Conservation (phyloP, 2,113 vertebrate species). For the Tringa solitaria region DNA sequence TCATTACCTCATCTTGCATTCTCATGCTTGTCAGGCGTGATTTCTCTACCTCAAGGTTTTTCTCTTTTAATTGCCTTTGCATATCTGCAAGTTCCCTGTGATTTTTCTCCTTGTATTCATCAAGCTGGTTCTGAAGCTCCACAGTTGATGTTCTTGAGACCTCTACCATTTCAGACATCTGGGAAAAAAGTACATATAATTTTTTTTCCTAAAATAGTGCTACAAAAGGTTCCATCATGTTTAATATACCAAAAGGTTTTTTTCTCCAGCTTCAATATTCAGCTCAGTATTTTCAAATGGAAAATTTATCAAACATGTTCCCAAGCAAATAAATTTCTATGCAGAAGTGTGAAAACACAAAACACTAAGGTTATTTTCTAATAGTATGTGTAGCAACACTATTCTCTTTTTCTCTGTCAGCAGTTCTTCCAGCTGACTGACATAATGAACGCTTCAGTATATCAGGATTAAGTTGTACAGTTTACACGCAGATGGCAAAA, state of each 20-base stretch:
- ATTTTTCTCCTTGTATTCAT: constrained; percentile 92
- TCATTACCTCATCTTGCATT: constrained; percentile 88
- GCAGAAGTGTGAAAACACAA: background rate
- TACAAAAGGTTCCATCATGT: background rate
- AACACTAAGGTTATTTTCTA: background rate
- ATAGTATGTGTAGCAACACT: background rate
- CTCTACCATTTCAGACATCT: constrained; percentile 90
- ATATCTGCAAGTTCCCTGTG: constrained; percentile 83
- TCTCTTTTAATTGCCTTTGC: constrained; percentile 87
- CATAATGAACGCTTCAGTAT: background rate
- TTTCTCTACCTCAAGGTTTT: constrained; percentile 85
- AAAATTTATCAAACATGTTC: background rate
- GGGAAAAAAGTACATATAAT: background rate
- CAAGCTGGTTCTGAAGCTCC: constrained; percentile 92
- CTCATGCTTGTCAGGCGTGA: constrained; percentile 70
- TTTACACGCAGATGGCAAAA: background rate
- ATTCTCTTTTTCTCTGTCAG: background rate
- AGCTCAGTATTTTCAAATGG: background rate
- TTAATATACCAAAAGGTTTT: background rate
- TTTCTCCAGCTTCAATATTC: background rate
- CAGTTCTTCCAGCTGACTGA: background rate
- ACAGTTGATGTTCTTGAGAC: constrained; percentile 82
- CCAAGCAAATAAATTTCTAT: background rate
- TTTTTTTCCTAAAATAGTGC: background rate
- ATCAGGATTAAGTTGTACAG: background rate